Base-by-base conservation (phyloP, 2,797 vertebrate genomes). In the Linurgus olivaceus region DNA sequence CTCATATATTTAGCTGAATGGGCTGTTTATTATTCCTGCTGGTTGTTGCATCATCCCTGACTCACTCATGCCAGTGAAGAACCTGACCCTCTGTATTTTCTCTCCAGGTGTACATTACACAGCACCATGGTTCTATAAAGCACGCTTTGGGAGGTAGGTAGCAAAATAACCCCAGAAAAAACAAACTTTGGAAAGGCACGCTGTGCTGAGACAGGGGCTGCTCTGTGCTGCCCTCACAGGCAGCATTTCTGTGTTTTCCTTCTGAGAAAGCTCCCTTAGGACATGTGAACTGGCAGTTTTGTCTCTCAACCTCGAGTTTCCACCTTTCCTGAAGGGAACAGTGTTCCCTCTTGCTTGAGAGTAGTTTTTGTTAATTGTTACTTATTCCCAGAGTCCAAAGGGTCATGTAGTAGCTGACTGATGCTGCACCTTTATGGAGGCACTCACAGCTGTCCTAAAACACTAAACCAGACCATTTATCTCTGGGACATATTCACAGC, bases 81-180 rank as follows among this genome's bases (percentile, higher is more conserved):
- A 88, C 48, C 72, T 13, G 37, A 73, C 57, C 45, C 40, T 42
- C 50, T 68, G 7, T 63, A 68, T 82, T 88, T 95, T 92, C 70
- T 87, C 78, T 74, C 70, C 74, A 65, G 78, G 28, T 76, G 66
- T 55, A 37, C 52, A 61, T 65, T 75, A 89, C 35, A 70, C 42
- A 93, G 88, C 92, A 78, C 67, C 77, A 24, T 0, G 2, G 45
- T 21, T 83, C 58, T 55, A 24, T 59, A 88, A 88, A 93, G 82
- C 48, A 65, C 59, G 42, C 65, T 80, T 65, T 6, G 16, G 86
- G 90, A 94, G 84, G 77, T 78, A 90, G 90, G 72, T n/a, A 88
- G 81, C 61, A 92, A 88, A 93, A 40, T 68, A 88, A 94, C 37
- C 63, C 85, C 76, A 81, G 79, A 31, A 89, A 96, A 96, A 95